Percentiles rank a stretch among this genome's conserved stretches.
Evolutionary conservation across 2,888 invertebrate genomes (phyloP).

Genomic region (Ormyrus nitidulus): DNA sequence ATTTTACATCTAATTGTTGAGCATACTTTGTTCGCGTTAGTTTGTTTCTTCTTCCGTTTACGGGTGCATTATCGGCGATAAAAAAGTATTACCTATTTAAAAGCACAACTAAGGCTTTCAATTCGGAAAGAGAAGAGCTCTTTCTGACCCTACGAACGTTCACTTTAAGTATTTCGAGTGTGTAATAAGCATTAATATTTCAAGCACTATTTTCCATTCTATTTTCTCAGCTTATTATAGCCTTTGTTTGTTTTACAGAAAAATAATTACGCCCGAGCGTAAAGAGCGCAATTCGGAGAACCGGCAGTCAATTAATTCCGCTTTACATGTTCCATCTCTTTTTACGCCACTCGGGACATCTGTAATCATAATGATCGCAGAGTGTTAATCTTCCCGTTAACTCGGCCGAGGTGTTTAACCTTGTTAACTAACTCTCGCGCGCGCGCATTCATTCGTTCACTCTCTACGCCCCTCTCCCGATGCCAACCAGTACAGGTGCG

Average conservation of each 20-base stretch:
- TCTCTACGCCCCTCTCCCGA: constrained; percentile 45
- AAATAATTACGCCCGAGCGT: constrained; percentile 34
- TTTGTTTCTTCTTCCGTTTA: not conserved
- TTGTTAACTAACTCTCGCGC: constrained; percentile 71
- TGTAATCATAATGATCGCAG: constrained; percentile 74
- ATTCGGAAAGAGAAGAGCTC: too few species aligned
- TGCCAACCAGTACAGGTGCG: constrained; percentile 19
- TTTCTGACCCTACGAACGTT: too few species aligned
- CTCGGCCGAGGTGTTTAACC: constrained; percentile 75
- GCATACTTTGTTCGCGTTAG: not conserved
- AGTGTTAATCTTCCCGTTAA: constrained; percentile 75
- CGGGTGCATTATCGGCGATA: too few species aligned
- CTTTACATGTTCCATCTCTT: constrained; percentile 49
- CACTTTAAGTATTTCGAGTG: not conserved
- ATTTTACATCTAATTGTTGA: not conserved
- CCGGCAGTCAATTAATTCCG: constrained; percentile 52
- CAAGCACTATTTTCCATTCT: constrained; percentile 17
- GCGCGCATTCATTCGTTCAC: constrained; percentile 52
- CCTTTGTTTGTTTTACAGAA: constrained; percentile 41
- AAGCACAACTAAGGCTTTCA: too few species aligned
- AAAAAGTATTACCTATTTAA: too few species aligned
- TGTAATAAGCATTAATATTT: constrained; percentile 8
- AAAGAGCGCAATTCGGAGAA: constrained; percentile 42
- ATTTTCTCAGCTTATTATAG: constrained; percentile 38
- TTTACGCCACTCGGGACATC: constrained; percentile 42